A percentile compares a stretch with the other conserved stretches of the same genome.
Evolutionary conservation across 2,888 invertebrate genomes (phyloP).

Genomic region (Hofmannophila pseudospretella): DNA sequence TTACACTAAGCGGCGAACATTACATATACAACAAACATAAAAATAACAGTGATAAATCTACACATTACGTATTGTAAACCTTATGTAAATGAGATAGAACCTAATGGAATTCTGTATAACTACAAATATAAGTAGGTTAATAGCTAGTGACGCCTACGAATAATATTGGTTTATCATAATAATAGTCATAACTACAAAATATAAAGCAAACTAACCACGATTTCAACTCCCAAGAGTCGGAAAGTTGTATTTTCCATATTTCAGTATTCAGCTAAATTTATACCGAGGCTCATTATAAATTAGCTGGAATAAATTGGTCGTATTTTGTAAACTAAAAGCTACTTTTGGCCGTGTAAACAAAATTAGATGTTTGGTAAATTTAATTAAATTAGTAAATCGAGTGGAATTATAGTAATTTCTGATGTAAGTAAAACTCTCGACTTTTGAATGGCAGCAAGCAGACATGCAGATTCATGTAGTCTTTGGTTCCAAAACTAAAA

Average conservation of each 20-base stretch:
- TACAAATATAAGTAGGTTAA: constrained; percentile 15
- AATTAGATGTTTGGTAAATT: too few species aligned
- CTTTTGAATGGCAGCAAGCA: too few species aligned
- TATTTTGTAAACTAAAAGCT: too few species aligned
- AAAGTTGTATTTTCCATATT: neutral
- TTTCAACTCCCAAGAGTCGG: neutral
- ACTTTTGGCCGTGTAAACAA: too few species aligned
- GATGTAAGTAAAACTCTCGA: too few species aligned
- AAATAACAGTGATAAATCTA: neutral
- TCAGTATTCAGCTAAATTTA: too few species aligned
- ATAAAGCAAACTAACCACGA: neutral
- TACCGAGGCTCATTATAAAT: too few species aligned
- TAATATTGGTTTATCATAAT: constrained; percentile 36
- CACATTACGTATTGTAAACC: neutral
- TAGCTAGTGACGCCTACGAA: constrained; percentile 26
- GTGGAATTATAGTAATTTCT: too few species aligned
- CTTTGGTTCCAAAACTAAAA: too few species aligned
- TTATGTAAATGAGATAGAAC: constrained; percentile 8
- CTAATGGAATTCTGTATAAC: constrained; percentile 8
- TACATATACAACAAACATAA: constrained; percentile 22
- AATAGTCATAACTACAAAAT: constrained; percentile 21
- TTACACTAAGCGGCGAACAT: constrained; percentile 57
- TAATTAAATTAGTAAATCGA: too few species aligned
- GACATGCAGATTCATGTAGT: too few species aligned
- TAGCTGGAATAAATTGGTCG: too few species aligned